These are phyloP conservation scores for Pelobates fuscus DNA, from an alignment of 2,113 vertebrate genomes.

Conservation along the genomic window DNA sequence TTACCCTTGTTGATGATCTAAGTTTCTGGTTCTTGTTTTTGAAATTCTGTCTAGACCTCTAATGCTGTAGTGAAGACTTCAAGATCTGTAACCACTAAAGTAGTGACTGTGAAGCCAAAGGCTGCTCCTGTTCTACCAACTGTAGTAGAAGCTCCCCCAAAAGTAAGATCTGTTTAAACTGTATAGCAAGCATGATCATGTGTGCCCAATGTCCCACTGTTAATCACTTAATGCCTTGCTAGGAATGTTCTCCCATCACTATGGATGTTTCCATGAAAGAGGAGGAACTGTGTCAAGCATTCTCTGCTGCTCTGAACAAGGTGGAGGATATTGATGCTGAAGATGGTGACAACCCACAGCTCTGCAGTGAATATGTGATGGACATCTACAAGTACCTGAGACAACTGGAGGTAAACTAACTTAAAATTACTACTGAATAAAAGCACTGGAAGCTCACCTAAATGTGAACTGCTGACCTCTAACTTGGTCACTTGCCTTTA, in stretches of 20 bases:
- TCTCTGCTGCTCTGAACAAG: constrained; percentile 75
- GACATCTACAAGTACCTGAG: constrained; percentile 88
- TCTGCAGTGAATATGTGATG: constrained; percentile 89
- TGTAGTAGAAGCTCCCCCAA: constrained; percentile 35
- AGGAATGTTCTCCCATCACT: constrained; percentile 57
- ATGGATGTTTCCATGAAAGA: constrained; percentile 79
- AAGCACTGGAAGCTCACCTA: no score
- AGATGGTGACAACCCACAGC: constrained; percentile 80
- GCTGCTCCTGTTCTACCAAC: constrained; percentile 57
- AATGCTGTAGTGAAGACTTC: constrained; percentile 58
- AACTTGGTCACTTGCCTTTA: no score
- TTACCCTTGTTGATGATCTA: no score
- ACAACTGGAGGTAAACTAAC: constrained; percentile 84
- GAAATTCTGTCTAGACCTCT: constrained; percentile 52
- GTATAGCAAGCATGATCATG: neutral
- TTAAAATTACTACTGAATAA: no score
- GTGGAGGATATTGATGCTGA: constrained; percentile 85
- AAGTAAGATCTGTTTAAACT: neutral
- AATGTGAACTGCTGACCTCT: no score
- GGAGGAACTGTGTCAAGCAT: constrained; percentile 85
- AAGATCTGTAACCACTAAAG: constrained; percentile 54
- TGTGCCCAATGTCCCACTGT: neutral
- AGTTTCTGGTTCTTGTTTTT: no score
- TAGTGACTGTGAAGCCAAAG: constrained; percentile 51
- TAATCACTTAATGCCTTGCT: accelerated